Percentiles rank a stretch among this genome's conserved stretches.
Conservation (phyloP, 2,113 vertebrate genomes). For the Coptodon rendalli region DNA sequence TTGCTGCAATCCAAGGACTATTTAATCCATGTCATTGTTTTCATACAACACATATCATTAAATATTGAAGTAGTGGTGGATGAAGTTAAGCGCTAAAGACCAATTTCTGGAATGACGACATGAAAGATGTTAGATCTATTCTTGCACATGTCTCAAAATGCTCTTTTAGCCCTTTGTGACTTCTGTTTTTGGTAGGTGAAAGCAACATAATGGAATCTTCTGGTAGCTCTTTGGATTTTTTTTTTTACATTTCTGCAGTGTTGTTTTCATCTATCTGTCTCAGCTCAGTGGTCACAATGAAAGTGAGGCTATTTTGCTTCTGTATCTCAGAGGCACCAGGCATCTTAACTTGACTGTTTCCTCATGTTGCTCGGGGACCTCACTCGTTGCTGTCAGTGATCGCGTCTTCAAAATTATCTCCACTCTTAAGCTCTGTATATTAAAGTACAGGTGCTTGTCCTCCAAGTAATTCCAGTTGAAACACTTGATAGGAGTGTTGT, state of each 20-base stretch:
- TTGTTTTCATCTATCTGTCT: slow-evolving; percentile 47
- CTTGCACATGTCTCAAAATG: neutral
- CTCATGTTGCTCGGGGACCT: neutral
- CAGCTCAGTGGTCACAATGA: neutral
- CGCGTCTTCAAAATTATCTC: neutral
- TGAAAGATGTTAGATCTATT: neutral
- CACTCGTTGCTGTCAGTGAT: neutral
- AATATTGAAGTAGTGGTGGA: neutral
- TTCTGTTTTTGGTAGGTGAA: slow-evolving; percentile 14
- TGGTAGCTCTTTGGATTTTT: neutral
- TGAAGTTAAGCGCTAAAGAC: neutral
- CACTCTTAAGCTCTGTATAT: neutral
- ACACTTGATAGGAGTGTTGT: neutral
- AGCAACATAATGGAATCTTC: slow-evolving; percentile 44
- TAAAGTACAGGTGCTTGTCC: neutral
- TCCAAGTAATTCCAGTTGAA: neutral
- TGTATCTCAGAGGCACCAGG: neutral
- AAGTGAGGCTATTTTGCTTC: neutral
- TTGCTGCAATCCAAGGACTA: neutral
- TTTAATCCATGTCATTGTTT: neutral
- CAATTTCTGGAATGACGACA: neutral
- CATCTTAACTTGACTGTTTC: neutral
- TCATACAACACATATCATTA: neutral
- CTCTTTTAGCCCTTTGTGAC: neutral
- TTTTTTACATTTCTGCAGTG: slow-evolving; percentile 25